A percentile compares a stretch with the other conserved stretches of the same genome.
Evolutionary conservation across 2,888 invertebrate genomes (phyloP).

Genomic region (Deladenus siricidicola): DNA sequence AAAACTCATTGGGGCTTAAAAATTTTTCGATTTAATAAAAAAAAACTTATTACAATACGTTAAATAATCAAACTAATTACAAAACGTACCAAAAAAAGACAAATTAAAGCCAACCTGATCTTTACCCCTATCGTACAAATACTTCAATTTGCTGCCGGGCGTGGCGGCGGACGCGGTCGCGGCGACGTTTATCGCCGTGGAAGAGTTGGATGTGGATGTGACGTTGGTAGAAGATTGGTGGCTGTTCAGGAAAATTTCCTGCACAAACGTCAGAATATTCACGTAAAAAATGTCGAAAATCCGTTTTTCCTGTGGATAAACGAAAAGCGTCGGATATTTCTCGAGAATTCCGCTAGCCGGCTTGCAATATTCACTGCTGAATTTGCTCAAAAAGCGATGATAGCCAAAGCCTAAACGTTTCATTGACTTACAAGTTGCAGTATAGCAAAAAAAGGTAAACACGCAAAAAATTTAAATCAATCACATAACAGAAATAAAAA

Average conservation of each 20-base stretch:
- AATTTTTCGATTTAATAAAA: background rate
- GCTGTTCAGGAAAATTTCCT: constrained; percentile 1
- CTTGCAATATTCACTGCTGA: constrained; percentile 9
- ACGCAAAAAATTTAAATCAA: no score
- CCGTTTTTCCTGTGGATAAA: constrained; percentile 7
- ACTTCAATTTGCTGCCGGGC: background rate
- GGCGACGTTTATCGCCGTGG: background rate
- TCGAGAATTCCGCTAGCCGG: constrained; percentile 7
- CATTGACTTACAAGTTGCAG: no score
- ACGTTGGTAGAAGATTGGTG: background rate
- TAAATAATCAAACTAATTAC: background rate
- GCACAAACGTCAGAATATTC: constrained; percentile 7
- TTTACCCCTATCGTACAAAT: constrained; percentile 7
- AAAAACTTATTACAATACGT: background rate
- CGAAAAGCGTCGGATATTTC: constrained; percentile 7
- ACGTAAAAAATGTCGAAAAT: background rate
- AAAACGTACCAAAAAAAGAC: no score
- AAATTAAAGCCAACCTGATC: background rate
- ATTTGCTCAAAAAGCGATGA: background rate
- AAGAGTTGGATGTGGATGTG: background rate
- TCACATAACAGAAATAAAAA: background rate
- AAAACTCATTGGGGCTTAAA: background rate
- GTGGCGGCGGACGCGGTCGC: background rate
- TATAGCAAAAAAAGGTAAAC: no score
- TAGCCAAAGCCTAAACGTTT: constrained; percentile 6